Evolutionary conservation across 2,888 invertebrate genomes (phyloP), one percentile per base, ranked within the genome.

Genomic region (Caenorhabditis angaria): DNA sequence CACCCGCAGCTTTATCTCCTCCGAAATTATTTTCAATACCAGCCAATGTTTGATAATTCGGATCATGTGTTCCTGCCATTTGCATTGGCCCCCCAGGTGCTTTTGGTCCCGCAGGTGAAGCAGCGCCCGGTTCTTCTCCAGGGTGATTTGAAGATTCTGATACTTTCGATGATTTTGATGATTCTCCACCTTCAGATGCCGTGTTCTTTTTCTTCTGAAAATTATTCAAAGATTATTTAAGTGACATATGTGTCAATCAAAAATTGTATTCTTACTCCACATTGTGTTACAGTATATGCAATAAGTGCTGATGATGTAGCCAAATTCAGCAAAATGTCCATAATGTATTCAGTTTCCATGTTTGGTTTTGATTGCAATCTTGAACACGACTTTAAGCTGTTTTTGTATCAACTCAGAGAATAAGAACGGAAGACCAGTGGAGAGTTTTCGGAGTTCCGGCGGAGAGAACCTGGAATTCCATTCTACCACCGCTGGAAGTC

Each of bases 291-390:
- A 18, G 41, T 41, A 14, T 41, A 41, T 12, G 14, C 41, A 28
- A 50, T 29, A 8, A 54, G 57, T 4, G 35, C 32, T 10, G 63
- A 35, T 6, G 55, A 32, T 47, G 63, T 58, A 6, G 63, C 63
- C 63, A 68, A 50, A 48, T 60, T 68, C 50, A 68, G 57, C 24
- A 56, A 63, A 53, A 63, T 68, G 53, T 60, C 63, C 50, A 68
- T 60, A 59, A 68, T 62, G 62, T 68, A 63, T 63, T 68, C 58
- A 54, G 63, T 63, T 59, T 68, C 68, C 68, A 68, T 68, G 29
- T 25, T 41, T 41, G 41, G 32, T 18, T 41, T 12, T 41, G 41
- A 41, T 41, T 41, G 41, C 41, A 41, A 41, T 18, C 41, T 41
- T 41, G 41, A 41, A 41, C 41, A 41, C 14, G 41, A 41, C 41